Evolutionary conservation across 2,113 vertebrate species (phyloP), one percentile per base, ranked within the genome.

Genomic region (Ceyx cyanopectus): DNA sequence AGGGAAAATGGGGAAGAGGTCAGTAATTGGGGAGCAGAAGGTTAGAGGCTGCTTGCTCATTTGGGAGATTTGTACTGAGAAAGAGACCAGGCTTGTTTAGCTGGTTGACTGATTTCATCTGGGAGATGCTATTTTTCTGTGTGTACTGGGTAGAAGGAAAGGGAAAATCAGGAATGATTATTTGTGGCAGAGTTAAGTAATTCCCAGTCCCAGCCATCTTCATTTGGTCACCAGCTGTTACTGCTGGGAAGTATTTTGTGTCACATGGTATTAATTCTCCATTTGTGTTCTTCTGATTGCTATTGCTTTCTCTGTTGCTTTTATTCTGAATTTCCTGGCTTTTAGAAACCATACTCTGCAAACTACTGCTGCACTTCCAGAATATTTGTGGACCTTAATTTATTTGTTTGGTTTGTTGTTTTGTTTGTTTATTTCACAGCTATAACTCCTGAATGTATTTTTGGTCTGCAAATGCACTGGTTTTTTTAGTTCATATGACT

Each of bases 161-260:
- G 12, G 29, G 57, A 91, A 96, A 96, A 95, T 82, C 50, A 85
- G 41, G 63, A 96, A 91, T 96, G 95, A 95, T 95, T 93, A 89
- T 94, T 95, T 96, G 94, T 96, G 93, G 95, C 89, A 91, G 79
- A 80, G 67, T 76, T 85, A 89, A 79, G 75, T 66, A 95, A 94
- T 94, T 95, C 95, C 81, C 93, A 96, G 85, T 94, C 85, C 45
- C 70, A 92, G 62, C 11, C 50, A 94, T 94, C 89, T 93, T 94
- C 81, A 92, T 92, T 95, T 95, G 85, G 85, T 80, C 84, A 94
- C 94, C 94, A 94, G 89, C 93, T 96, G 93, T 89, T 94, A 68
- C 76, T 79, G 67, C 75, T 89, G 93, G 77, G 80, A 92, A 91
- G 54, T 87, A 82, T 87, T 94, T 85, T 89, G 62, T 91, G 85